Evolutionary conservation across 35 echinoderm and acorn worm species (phyloP), one percentile per base, ranked within the genome.

Genomic region (Heliocidaris tuberculata): DNA sequence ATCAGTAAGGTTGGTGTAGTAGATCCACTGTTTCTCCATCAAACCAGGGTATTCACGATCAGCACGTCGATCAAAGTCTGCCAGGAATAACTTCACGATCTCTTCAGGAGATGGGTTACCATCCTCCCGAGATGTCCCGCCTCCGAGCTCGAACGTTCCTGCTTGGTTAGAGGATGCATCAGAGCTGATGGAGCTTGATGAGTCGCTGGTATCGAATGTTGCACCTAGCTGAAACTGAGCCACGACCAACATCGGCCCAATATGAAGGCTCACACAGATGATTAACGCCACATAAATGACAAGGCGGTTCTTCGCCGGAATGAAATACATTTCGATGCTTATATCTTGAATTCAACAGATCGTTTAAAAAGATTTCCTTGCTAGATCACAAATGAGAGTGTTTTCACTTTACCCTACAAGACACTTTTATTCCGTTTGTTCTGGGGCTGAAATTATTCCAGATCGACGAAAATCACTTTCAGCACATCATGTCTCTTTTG

Each of bases 1-100:
- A 7, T 93, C 91, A 7, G 91, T 93, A 24, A 59, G 0, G 27
- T 93, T 59, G 9, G 91, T 93, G 48, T 93, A 93, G 50, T 93
- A 93, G 91, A 16, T 93, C 91, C 91, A 93, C 56, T 93, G 5
- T 59, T 93, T 93, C 91, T 59, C 50, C 29, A 50, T 49, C 49
- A 93, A 59, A 13, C 50, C 91, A 24, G 91, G 91, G 0, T 52
- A 89, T 9, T 89, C 87, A 16, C 29, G 31, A 42, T 89, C 87
- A 16, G 47, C 47, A 13, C 87, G 31, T n/a, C 15, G 47, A 24
- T 89, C 87, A 16, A 89, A 89, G 29, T 89, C 87, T 6, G 11
- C 31, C 12, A 89, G 29, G 31, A 32, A 89, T 2, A 24, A 2
- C 32, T 89, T 32, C 5, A 89, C 32, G 29, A 89, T 89, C 31